Percentiles rank a stretch among this genome's conserved stretches.
These are phyloP conservation scores for Antigone vipio DNA, from an alignment of 2,113 vertebrate species.

Conservation along the genomic window DNA sequence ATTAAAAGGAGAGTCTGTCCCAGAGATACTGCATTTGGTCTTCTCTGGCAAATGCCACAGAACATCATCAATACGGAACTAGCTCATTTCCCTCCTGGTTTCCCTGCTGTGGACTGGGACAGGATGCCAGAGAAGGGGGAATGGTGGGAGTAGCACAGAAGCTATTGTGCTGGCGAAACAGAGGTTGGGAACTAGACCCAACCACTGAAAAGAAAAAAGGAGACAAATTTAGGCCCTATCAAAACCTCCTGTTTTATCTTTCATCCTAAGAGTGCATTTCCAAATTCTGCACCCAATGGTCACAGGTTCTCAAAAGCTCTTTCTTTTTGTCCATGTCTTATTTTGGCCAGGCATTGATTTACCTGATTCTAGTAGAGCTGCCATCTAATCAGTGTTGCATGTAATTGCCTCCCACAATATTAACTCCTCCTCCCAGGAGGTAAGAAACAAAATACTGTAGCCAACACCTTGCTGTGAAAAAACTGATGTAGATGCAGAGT, in stretches of 20 bases:
- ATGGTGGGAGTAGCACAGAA: background rate
- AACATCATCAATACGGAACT: background rate
- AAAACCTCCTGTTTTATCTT: background rate
- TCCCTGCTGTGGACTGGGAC: background rate
- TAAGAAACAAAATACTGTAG: background rate
- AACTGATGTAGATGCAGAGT: background rate
- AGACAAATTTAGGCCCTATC: background rate
- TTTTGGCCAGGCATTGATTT: background rate
- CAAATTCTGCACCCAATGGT: background rate
- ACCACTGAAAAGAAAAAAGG: background rate
- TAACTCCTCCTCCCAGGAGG: background rate
- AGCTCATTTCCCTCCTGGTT: background rate
- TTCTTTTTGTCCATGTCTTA: background rate
- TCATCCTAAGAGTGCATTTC: background rate
- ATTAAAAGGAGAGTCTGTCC: background rate
- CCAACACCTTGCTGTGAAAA: background rate
- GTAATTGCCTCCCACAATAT: background rate
- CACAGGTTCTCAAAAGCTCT: background rate
- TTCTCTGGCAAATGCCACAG: background rate
- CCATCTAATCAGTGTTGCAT: background rate
- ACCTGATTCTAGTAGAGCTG: background rate
- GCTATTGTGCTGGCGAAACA: background rate
- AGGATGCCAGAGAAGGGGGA: background rate
- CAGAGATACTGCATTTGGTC: background rate
- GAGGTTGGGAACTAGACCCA: background rate